Conservation (phyloP, 2,888 invertebrate genomes). For the Noctua fimbriata region DNA sequence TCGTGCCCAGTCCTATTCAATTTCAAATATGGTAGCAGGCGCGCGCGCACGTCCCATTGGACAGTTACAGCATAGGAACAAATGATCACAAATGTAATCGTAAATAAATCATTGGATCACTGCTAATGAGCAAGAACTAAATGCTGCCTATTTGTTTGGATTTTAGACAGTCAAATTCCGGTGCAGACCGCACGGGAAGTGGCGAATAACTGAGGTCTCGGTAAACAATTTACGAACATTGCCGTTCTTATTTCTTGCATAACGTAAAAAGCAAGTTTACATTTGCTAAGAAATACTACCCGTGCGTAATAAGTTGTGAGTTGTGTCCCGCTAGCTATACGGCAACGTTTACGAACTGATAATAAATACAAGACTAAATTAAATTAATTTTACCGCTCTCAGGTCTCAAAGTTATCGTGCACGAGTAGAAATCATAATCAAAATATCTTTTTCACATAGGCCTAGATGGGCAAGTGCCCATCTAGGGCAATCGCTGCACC, state of each 20-base stretch:
- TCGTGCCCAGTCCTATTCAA: conserved; percentile 87
- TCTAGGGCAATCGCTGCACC: too few relatives aligned
- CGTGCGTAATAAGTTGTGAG: not conserved
- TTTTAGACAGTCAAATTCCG: conserved; percentile 41
- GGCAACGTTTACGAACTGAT: not conserved
- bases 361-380: not conserved
- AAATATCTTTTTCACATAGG: too few relatives aligned
- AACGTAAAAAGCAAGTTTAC: not conserved
- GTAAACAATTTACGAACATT: conserved; percentile 20
- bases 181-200: conserved; percentile 17
- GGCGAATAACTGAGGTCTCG: conserved; percentile 7
- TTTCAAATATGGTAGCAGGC: conserved; percentile 87
- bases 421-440: not conserved
- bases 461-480: too few relatives aligned
- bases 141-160: conserved; percentile 49
- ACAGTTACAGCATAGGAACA: conserved; percentile 80
- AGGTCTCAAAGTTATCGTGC: not conserved
- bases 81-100: conserved; percentile 77
- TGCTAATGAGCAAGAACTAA: conserved; percentile 51
- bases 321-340: not conserved
- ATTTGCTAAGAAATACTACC: not conserved
- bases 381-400: not conserved
- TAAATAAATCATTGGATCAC: conserved; percentile 71
- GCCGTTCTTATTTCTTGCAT: conserved; percentile 3
- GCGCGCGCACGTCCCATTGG: conserved; percentile 83